These are phyloP conservation scores for Muscicapa striata DNA, from an alignment of 2,797 vertebrate genomes.

Conservation along the genomic window DNA sequence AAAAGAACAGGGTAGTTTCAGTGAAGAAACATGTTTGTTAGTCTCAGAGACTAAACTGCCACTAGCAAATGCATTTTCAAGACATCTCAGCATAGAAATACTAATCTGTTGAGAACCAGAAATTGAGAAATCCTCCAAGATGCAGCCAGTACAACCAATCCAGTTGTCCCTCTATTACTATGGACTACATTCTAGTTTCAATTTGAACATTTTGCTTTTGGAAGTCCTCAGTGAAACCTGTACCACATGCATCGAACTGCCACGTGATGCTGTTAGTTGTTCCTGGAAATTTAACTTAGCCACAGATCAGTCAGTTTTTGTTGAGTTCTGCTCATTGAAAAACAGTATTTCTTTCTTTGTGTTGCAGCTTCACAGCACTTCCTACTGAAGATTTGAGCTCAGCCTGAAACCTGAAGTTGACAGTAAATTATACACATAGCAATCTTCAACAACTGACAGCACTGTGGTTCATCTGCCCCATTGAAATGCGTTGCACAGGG, in stretches of 20 bases:
- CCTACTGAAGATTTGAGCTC: conserved; percentile 39
- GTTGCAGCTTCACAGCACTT: background rate
- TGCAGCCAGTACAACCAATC: background rate
- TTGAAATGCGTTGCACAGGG: background rate
- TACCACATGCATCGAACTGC: background rate
- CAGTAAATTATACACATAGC: background rate
- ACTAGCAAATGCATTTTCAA: background rate
- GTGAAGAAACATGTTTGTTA: background rate
- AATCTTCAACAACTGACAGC: background rate
- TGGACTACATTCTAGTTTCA: background rate
- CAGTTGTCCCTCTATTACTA: background rate
- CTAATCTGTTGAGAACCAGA: background rate
- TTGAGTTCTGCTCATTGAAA: background rate
- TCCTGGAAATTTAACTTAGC: background rate
- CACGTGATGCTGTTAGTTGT: background rate
- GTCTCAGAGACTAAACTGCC: background rate
- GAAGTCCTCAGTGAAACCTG: background rate
- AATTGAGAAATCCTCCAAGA: background rate
- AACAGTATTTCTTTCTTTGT: background rate
- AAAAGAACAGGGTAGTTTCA: background rate
- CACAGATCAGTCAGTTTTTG: background rate
- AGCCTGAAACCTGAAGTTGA: background rate
- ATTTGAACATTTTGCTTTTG: fast-evolving
- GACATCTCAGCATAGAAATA: background rate
- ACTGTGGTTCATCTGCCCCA: background rate